A percentile compares a stretch with the other conserved stretches of the same genome.
Conservation (phyloP, 2,797 vertebrate genomes). For the Pipistrellus pygmaeus region DNA sequence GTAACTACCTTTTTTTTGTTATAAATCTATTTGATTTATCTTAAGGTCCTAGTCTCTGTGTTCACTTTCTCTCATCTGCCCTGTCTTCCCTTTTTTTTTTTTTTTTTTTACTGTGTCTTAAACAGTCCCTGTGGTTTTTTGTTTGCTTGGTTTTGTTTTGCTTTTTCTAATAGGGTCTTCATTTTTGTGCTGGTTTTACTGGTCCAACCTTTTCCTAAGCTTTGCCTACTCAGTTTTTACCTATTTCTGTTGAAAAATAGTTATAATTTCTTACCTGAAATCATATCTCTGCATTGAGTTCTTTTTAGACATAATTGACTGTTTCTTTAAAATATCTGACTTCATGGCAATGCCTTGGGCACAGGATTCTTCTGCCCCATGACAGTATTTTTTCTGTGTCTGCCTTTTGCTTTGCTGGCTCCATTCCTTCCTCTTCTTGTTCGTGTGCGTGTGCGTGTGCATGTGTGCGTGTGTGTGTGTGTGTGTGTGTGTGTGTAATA, state of each 20-base stretch:
- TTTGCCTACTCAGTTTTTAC: neutral
- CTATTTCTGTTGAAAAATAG: neutral
- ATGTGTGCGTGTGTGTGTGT: no score
- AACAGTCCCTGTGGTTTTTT: neutral
- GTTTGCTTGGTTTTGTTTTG: neutral
- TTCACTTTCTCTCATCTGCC: neutral
- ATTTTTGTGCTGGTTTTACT: neutral
- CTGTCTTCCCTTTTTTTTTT: neutral
- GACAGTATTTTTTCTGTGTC: neutral
- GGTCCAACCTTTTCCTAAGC: neutral
- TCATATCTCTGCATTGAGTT: neutral
- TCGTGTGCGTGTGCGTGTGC: no score
- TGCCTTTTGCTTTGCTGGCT: neutral
- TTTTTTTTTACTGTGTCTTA: neutral
- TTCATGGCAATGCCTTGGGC: neutral
- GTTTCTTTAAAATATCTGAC: neutral
- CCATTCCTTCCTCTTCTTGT: neutral
- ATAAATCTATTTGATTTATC: neutral
- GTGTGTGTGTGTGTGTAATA: neutral
- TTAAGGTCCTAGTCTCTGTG: neutral
- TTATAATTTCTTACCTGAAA: neutral
- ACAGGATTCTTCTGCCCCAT: no score
- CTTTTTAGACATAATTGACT: neutral
- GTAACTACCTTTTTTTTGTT: neutral
- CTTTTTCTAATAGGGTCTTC: neutral